These are phyloP conservation scores for Paracyclopina nana DNA, from an alignment of 1,140 invertebrate species.

Conservation along the genomic window DNA sequence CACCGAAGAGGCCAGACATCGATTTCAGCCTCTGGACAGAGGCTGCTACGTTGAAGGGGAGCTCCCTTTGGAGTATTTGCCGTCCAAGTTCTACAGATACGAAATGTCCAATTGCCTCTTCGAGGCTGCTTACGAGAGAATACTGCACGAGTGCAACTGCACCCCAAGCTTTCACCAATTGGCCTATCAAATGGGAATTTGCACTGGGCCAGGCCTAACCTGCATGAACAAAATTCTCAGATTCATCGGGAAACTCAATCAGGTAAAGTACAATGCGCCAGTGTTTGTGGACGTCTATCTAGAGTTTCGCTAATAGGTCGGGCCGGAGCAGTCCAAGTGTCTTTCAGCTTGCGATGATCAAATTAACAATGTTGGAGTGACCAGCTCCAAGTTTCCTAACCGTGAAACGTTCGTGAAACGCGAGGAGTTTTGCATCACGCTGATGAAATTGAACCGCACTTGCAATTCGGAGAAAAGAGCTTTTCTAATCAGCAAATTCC, in stretches of 20 bases:
- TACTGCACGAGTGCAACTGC: constrained; percentile 14
- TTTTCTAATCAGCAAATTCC: constrained; percentile 8
- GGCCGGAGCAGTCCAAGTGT: constrained; percentile 3
- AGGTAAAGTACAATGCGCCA: constrained; percentile 6
- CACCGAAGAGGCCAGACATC: constrained; percentile 5
- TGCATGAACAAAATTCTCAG: constrained; percentile 13
- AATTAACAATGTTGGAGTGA: constrained; percentile 13
- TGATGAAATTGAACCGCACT: constrained; percentile 7
- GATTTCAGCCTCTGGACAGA: constrained; percentile 10
- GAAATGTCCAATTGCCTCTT: constrained; percentile 17
- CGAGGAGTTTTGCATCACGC: constrained; percentile 13
- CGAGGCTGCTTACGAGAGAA: constrained; percentile 15
- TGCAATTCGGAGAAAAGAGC: constrained; percentile 5
- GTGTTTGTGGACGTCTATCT: no score
- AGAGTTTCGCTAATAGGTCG: no score
- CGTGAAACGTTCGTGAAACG: constrained; percentile 13
- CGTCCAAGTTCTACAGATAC: constrained; percentile 12
- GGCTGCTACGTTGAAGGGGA: constrained; percentile 16
- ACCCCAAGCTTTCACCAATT: constrained; percentile 16
- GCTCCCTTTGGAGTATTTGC: constrained; percentile 15
- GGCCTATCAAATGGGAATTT: constrained; percentile 8
- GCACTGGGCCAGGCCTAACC: constrained; percentile 11
- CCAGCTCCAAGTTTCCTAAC: constrained; percentile 14
- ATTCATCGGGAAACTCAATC: constrained; percentile 11
- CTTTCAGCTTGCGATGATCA: constrained; percentile 11